Conservation (phyloP, 92 coral and sea anemone species). For the Zoanthus solanderi region DNA sequence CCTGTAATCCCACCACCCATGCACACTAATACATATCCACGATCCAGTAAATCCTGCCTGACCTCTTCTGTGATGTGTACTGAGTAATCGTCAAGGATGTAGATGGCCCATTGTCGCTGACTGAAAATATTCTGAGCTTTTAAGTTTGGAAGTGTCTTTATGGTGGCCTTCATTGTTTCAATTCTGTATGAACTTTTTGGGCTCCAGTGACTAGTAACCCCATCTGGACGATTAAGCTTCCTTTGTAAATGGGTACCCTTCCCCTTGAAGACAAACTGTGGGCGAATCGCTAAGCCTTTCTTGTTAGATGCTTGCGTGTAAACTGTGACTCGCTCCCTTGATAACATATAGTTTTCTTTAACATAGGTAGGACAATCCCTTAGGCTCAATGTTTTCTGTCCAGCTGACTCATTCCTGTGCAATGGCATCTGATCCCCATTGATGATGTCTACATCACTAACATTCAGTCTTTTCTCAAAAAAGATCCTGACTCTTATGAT, state of each 20-base stretch:
- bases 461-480: background rate
- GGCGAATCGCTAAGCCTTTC: background rate
- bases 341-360: slow-evolving; percentile 25
- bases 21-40: slow-evolving; percentile 8
- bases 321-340: slow-evolving; percentile 25
- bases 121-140: slow-evolving; percentile 15
- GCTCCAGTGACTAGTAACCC: slow-evolving; percentile 1
- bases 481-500: background rate
- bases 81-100: slow-evolving; percentile 12
- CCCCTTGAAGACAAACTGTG: slow-evolving; percentile 23
- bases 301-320: slow-evolving; percentile 1
- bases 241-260: slow-evolving; percentile 2
- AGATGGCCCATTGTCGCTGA: slow-evolving; percentile 2
- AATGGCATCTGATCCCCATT: slow-evolving; percentile 30
- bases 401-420: slow-evolving; percentile 12
- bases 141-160: background rate
- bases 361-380: background rate
- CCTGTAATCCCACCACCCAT: slow-evolving; percentile 45
- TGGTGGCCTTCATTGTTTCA: slow-evolving; percentile 25
- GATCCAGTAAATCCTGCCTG: slow-evolving; percentile 1
- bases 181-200: slow-evolving; percentile 21
- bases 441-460: slow-evolving; percentile 6
- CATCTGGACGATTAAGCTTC: background rate
- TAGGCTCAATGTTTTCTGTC: background rate
- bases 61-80: slow-evolving; percentile 19